Base-by-base conservation (phyloP, 1,140 invertebrate genomes). In the Eubasilissa regina region DNA sequence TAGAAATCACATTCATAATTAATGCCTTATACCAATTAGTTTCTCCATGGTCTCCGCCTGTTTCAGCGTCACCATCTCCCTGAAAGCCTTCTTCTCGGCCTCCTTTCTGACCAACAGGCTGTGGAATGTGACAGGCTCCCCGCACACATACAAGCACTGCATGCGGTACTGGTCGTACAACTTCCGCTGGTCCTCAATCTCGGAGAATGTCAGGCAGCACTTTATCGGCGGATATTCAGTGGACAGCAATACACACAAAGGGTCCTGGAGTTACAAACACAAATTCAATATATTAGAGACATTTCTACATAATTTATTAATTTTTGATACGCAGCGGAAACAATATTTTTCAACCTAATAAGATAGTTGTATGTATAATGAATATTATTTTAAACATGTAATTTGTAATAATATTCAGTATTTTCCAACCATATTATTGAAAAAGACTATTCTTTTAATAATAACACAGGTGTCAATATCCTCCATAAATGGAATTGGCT, bases 141-240 rank as follows among this genome's bases (percentile, higher is more conserved):
- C 87, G 80, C 86, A 86, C 0, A 89, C 89, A 80, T 89, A 89
- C 17, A 89, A 82, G 62, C 88, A 89, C 19, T 87, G 83, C 0
- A 87, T 89, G 25, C 88, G 80, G 75, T 91, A 92, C 15, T 89
- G 87, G 44, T 89, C 86, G 25, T 90, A 88, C 43, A 90, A 84
- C 70, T 86, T 85, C 44, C 89, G 87, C 66, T 92, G 90, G 0
- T 90, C 86, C n/a, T 87, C 86, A 4, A 92, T 81, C 82, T 90
- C 89, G 12, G 85, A 84, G 19, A 90, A 89, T n/a, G 83, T 91
- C 0, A 90, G 84, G 83, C 91, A 92, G 81, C 91, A 91, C 76
- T 86, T 87, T 0, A 93, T 86, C 8, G 86, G 84, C 0, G 91
- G 91, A 81, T 91, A 90, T 70, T 86, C 87, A 7, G 87, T 87